Evolutionary conservation across 2,797 vertebrate species (phyloP), one percentile per base, ranked within the genome.

Genomic region (Phoeniculus purpureus): DNA sequence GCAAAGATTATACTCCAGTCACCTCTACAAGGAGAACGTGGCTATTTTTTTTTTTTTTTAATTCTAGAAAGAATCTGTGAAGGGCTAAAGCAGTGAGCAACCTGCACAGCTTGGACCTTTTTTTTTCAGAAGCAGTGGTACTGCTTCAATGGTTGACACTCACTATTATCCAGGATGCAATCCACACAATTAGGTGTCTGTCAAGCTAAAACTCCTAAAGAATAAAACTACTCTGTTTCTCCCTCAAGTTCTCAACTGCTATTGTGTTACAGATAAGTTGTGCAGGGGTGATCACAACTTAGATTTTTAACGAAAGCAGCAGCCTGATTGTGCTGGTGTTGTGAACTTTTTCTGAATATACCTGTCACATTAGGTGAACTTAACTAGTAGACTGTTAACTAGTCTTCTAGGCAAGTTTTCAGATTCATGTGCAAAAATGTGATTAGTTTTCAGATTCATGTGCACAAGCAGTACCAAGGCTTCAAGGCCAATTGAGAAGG

Each of bases 61-160:
- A 7, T 10, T 70, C 32, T 66, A 52, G 26, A 31, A 22, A 2
- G 47, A 45, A 4, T 16, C 11, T 1, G 0, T 6, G 2, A 19
- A 84, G 25, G 15, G 9, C 59, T 75, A 7, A 45, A 59, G 29
- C 7, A 56, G 11, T 14, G 21, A 64, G 26, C 31, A 89, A 55
- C 7, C 4, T 14, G 5, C 18, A 43, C 68, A 87, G 27, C 21
- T 20, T 52, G 40, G 52, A 14, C 61, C 64, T 74, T 21, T 9
- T 32, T 22, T 12, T 67, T 73, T 58, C 48, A 59, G n/a, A n/a
- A n/a, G 25, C 7, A 6, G 6, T 8, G 7, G 9, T 25, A 61
- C 22, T 0, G 1, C 52, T 85, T 68, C 50, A 82, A 13, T 7
- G 64, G n/a, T 15, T 77, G 43, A 23, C 37, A 19, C 8, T 8